Percentiles rank a stretch among this genome's conserved stretches.
Conservation (phyloP, 2,113 vertebrate species). For the Eulemur rufifrons region DNA sequence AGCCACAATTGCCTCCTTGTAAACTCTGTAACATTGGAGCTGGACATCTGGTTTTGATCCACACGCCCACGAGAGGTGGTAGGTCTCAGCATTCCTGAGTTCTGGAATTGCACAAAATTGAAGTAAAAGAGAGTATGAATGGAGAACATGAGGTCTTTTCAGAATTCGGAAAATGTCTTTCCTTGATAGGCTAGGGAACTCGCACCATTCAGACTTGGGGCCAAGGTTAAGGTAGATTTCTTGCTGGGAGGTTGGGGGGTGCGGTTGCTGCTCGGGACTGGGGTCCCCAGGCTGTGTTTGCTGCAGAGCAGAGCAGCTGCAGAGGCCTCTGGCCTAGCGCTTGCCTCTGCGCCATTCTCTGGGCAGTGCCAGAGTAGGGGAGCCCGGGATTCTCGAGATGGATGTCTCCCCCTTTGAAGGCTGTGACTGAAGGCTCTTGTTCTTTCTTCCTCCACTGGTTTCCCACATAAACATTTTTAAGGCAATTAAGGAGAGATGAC, state of each 20-base stretch:
- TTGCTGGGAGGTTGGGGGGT: neutral
- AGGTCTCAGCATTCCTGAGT: conserved; percentile 49
- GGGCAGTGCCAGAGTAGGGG: neutral
- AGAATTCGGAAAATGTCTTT: neutral
- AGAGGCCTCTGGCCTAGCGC: neutral
- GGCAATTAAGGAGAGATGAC: neutral
- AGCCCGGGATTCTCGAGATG: neutral
- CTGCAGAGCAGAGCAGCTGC: neutral
- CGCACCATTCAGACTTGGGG: neutral
- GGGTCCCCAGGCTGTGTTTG: neutral
- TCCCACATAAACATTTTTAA: neutral
- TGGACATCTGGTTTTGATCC: conserved; percentile 76
- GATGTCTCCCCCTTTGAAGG: neutral
- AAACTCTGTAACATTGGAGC: conserved; percentile 17
- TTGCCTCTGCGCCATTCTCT: neutral
- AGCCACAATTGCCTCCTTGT: conserved; percentile 67
- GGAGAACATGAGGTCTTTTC: neutral
- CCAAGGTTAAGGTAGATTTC: neutral
- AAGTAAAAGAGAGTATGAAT: neutral
- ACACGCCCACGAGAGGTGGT: conserved; percentile 21
- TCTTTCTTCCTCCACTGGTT: neutral
- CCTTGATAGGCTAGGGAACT: neutral
- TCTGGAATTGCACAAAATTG: neutral
- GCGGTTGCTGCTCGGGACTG: neutral
- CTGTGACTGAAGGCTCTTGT: neutral